Base-by-base conservation (phyloP, 2,797 vertebrate species). In the Enteromius radiatus region DNA sequence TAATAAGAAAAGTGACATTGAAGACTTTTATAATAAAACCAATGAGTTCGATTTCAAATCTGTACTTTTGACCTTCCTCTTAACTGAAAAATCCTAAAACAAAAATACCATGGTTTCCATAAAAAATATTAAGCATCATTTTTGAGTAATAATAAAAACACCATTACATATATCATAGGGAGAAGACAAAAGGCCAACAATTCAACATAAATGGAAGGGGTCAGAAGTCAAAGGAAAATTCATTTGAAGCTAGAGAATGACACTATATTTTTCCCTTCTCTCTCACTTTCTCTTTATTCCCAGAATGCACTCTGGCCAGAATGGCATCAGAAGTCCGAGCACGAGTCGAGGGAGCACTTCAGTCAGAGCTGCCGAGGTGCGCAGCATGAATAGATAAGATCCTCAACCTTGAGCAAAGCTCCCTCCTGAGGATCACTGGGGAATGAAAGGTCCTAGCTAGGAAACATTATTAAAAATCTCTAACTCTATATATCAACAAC, bases 401-500 rank as follows among this genome's bases (percentile, higher is more conserved):
- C 81, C 77, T 84, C 71, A 81, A 86, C 64, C 56, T 74, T 83
- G 77, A 79, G 78, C 61, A 65, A 78, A 81, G 65, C 71, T 61
- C 84, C 61, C 71, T 79, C 65, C 65, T 64, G 78, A 85, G 68
- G 49, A 70, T 78, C 78, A 59, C 75, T 26, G 52, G 49, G 82
- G 70, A 79, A 84, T 78, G 65, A 69, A 84, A 41, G 78, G 81
- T 86, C 76, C 74, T 85, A 67, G 67, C 68, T 80, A 63, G 69
- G 83, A 84, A 80, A 83, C 85, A 80, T 80, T 79, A 79, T 80
- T 83, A 83, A 77, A 84, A 76, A 78, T 78, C 69, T 78, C 19
- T 54, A 59, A 75, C 67, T 77, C 47, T 54, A 15, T 81, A 75
- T 41, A 75, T 84, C 73, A 82, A 77, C 36, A 75, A 74, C 69